Evolutionary conservation across 2,888 invertebrate genomes (phyloP).

Genomic region (Rhagium mordax): DNA sequence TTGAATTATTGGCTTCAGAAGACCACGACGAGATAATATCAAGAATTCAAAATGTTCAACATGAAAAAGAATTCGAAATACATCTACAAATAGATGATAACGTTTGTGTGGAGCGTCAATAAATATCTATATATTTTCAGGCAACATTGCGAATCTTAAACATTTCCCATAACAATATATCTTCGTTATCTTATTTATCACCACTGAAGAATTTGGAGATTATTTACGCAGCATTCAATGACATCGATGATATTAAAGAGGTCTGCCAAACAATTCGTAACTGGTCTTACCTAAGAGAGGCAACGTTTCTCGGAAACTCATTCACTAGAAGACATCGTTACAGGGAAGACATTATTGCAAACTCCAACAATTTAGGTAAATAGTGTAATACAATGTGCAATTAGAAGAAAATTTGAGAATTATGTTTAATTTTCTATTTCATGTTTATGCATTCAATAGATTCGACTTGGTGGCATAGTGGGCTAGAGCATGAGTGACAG

Average conservation of each 20-base stretch:
- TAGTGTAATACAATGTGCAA: slow-evolving; percentile 32
- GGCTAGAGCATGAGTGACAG: too few species aligned
- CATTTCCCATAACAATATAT: slow-evolving; percentile 77
- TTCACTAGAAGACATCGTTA: slow-evolving; percentile 77
- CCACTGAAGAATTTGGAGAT: slow-evolving; percentile 72
- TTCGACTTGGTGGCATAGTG: too few species aligned
- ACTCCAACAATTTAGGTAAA: slow-evolving; percentile 75
- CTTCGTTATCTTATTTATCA: slow-evolving; percentile 72
- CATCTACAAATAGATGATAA: too few species aligned
- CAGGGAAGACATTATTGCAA: slow-evolving; percentile 78
- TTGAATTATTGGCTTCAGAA: too few species aligned
- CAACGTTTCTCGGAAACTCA: slow-evolving; percentile 77
- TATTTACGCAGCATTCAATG: slow-evolving; percentile 75
- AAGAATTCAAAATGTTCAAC: too few species aligned
- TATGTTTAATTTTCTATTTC: too few species aligned
- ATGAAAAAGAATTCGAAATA: too few species aligned
- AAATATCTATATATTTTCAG: slow-evolving; percentile 67
- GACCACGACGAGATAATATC: too few species aligned
- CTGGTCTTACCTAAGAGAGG: slow-evolving; percentile 73
- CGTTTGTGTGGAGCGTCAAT: background rate
- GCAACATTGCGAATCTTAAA: slow-evolving; percentile 74
- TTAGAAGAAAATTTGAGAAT: too few species aligned
- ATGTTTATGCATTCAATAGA: too few species aligned
- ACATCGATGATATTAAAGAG: slow-evolving; percentile 73
- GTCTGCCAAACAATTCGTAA: slow-evolving; percentile 73